phyloP scores from a whole-genome alignment of 2,113 vertebrate species.

The Vulpes ferrilata region DNA sequence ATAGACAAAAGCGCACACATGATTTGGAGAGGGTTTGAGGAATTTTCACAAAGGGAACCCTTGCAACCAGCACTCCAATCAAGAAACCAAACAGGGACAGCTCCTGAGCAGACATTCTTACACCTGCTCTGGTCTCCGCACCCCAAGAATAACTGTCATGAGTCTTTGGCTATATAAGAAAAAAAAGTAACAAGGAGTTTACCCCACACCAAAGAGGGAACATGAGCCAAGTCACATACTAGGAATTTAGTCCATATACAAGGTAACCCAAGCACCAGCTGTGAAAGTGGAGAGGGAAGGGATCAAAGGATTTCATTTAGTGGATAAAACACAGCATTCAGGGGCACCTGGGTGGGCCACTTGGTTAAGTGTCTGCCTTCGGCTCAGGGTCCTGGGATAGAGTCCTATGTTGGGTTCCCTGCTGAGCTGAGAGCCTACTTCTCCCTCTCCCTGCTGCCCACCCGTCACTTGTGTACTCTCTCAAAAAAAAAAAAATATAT shows the following conservation, averaged over 20 bases:
- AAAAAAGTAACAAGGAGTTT: background rate
- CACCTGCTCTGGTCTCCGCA: background rate
- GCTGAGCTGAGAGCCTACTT: too few relatives aligned
- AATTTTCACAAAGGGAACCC: slow-evolving; percentile 7
- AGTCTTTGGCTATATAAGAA: background rate
- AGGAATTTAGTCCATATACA: slow-evolving; percentile 1
- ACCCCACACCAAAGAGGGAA: background rate
- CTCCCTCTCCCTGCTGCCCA: too few relatives aligned
- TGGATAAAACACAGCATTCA: background rate
- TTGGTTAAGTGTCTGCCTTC: too few relatives aligned
- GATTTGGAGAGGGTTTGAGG: background rate
- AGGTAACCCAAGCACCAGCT: background rate
- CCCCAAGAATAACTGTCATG: background rate
- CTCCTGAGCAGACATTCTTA: background rate
- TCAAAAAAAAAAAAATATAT: too few relatives aligned
- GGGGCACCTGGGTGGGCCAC: too few relatives aligned
- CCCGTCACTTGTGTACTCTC: too few relatives aligned
- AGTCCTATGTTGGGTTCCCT: too few relatives aligned
- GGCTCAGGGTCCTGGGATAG: too few relatives aligned
- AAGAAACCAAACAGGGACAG: background rate
- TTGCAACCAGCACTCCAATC: background rate
- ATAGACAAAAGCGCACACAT: background rate
- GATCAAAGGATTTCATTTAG: slow-evolving; percentile 26
- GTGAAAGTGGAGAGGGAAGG: background rate
- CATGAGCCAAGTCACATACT: background rate